A percentile compares a stretch with the other conserved stretches of the same genome.
Evolutionary conservation across 2,113 vertebrate species (phyloP).

Genomic region (Polypterus bichir): DNA sequence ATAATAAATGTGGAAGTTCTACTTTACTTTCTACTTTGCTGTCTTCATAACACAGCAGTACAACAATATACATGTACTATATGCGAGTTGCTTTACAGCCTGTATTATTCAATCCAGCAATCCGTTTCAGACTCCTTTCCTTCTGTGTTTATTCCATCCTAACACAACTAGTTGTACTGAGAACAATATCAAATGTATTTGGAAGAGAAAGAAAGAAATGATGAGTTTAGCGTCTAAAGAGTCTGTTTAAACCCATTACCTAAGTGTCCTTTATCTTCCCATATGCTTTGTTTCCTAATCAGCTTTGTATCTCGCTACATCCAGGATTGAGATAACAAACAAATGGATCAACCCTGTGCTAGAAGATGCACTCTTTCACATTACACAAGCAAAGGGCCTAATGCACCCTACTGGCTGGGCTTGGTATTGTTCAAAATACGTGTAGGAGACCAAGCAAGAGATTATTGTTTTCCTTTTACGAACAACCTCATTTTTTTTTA

Average conservation of each 20-base stretch:
- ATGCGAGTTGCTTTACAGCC: constrained; percentile 20
- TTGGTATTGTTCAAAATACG: constrained; percentile 8
- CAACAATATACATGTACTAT: no score
- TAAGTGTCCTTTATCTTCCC: constrained; percentile 63
- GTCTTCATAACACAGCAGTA: no score
- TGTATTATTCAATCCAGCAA: constrained; percentile 24
- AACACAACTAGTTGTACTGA: constrained; percentile 28
- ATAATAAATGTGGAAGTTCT: no score
- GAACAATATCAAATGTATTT: constrained; percentile 54
- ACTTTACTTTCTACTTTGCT: no score
- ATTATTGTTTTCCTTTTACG: no score
- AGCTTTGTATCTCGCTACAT: constrained; percentile 75
- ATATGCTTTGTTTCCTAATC: constrained; percentile 71
- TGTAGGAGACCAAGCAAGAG: no score
- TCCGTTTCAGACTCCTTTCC: constrained; percentile 16
- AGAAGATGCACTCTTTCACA: constrained; percentile 39
- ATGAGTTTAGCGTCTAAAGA: constrained; percentile 52
- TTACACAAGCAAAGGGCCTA: constrained; percentile 24
- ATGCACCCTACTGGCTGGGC: constrained; percentile 30
- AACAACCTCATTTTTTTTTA: no score
- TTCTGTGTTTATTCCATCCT: constrained; percentile 15
- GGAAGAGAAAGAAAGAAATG: constrained; percentile 41
- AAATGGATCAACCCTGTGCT: constrained; percentile 49
- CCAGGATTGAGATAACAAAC: constrained; percentile 71
- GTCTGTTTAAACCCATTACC: constrained; percentile 63